Conservation (phyloP, 2,113 vertebrate species). For the Axis porcinus region DNA sequence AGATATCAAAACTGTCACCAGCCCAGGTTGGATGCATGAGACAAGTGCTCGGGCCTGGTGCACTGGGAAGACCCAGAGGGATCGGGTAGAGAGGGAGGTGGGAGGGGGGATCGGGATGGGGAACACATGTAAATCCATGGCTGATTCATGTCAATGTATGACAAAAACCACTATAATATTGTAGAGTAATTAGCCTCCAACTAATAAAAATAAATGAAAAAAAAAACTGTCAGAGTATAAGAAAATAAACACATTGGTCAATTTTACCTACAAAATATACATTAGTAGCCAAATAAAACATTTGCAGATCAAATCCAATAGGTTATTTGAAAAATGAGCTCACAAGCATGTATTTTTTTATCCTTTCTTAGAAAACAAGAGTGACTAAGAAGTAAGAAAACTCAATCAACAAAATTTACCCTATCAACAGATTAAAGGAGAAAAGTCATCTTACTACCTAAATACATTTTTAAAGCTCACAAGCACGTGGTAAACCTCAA, state of each 20-base stretch:
- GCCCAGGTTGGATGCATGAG: too few species aligned
- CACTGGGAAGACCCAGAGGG: too few species aligned
- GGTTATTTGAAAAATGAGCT: neutral
- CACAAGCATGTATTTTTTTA: neutral
- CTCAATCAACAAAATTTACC: neutral
- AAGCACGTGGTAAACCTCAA: neutral
- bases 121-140: too few species aligned
- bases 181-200: too few species aligned
- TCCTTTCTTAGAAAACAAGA: neutral
- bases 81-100: too few species aligned
- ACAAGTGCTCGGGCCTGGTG: too few species aligned
- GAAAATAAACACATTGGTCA: neutral
- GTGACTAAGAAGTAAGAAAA: neutral
- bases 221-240: neutral
- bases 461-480: neutral
- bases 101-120: too few species aligned
- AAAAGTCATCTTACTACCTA: neutral
- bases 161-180: too few species aligned
- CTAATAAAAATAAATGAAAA: too few species aligned
- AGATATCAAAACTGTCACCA: neutral
- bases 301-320: neutral
- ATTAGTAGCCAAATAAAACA: neutral
- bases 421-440: neutral
- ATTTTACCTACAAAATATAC: neutral
- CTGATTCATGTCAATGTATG: too few species aligned